phyloP scores from a whole-genome alignment of 2,113 vertebrate genomes.

The Ictalurus furcatus region DNA sequence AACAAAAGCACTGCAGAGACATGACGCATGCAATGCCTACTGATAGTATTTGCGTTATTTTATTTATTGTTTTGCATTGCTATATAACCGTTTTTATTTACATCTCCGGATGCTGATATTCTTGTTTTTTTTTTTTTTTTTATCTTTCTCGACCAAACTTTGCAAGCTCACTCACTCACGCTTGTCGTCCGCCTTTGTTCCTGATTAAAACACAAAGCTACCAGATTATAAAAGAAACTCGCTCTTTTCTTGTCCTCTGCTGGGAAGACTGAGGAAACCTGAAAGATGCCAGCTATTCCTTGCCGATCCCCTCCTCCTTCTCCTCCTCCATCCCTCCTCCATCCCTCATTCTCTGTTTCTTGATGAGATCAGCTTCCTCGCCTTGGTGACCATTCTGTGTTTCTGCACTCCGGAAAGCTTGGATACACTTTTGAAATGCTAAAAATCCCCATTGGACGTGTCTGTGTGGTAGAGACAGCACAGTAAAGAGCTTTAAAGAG shows the following conservation, averaged over 20 bases:
- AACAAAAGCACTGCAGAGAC: neutral
- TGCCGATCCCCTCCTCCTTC: neutral
- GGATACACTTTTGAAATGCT: constrained; percentile 78
- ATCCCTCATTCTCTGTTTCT: constrained; percentile 49
- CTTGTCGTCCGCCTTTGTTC: constrained; percentile 60
- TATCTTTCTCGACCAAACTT: constrained; percentile 5
- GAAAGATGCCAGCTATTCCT: constrained; percentile 68
- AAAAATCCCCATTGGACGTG: constrained; percentile 69
- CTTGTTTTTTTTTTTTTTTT: neutral
- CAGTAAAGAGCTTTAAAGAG: constrained; percentile 66
- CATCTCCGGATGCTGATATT: neutral
- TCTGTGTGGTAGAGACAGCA: constrained; percentile 63
- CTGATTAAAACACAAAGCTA: constrained; percentile 59
- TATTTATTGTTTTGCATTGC: neutral
- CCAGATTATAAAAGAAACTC: constrained; percentile 73
- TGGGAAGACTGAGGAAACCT: constrained; percentile 59
- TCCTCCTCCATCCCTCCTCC: constrained; percentile 15
- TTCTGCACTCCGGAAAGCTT: constrained; percentile 63
- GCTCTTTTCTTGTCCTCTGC: constrained; percentile 68
- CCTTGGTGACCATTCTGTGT: constrained; percentile 71
- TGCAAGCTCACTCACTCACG: constrained; percentile 58
- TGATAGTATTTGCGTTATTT: neutral
- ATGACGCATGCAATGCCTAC: neutral
- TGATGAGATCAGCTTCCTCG: constrained; percentile 54
- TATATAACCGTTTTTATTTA: too few species aligned